Evolutionary conservation across 23 tunicate genomes (phyloP), one percentile per base, ranked within the genome.

Genomic region (Oikopleura dioica): DNA sequence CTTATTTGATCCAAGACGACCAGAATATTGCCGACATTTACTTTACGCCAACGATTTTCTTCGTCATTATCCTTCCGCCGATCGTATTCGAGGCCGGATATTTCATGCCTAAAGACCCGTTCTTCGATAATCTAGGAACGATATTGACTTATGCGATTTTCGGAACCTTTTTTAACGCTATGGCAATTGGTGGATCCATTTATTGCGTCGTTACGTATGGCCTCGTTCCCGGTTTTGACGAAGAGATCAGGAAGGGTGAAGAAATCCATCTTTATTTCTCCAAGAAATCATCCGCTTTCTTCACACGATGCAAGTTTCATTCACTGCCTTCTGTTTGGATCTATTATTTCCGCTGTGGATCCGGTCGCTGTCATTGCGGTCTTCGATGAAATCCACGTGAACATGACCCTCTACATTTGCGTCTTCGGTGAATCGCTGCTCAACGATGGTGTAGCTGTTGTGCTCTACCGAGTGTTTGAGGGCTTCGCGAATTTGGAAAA

Each of bases 361-460:
- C 99, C 99, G 0, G 99, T 94, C 21, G 99, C 99, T 72, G 99
- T 94, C 24, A 94, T 94, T 77, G 87, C 99, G 16, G 99, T 94
- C 9, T 94, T 94, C 77, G 99, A 94, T 76, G 99, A 94, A 83
- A 94, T 94, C 59, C 99, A 94, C 79, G 99, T 94, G 76, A 94
- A 94, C 82, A 81, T 94, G 55, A 88, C 86, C 24, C 76, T 94
- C 1, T 94, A 94, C 69, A 94, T 94, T 76, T 94, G 99, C 75
- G 99, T 94, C 16, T 94, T 94, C 76, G 99, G 99, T 2, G 99
- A 94, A 77, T 94, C 99, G 0, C 78, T 94, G 12, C 76, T 94
- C 1, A 94, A 94, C 63, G 99, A 94, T 83, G 99, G 99, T 38
- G 99, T 94, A 1, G 99, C 99, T 38, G 99, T 94, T 82, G 99